Evolutionary conservation across 1,140 invertebrate genomes (phyloP).

Genomic region (Planococcus citri): DNA sequence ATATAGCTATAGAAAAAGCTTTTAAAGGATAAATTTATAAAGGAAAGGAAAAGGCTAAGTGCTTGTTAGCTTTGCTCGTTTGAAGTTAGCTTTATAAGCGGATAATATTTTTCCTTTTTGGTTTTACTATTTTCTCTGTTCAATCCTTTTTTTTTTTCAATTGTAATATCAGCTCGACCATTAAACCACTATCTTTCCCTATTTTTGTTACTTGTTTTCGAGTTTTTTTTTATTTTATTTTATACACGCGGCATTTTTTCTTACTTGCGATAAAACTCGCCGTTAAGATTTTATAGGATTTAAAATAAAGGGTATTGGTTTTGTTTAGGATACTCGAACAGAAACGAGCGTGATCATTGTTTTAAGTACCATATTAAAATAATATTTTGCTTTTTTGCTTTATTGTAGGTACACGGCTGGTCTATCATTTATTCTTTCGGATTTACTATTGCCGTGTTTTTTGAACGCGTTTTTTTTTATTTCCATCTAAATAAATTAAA

Average conservation of each 20-base stretch:
- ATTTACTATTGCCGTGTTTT: background rate
- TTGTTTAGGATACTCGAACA: background rate
- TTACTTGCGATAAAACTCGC: background rate
- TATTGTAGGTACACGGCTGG: too few relatives aligned
- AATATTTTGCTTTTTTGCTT: background rate
- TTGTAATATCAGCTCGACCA: constrained; percentile 19
- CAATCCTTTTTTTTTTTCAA: constrained; percentile 20
- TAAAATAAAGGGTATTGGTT: background rate
- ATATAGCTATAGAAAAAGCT: constrained; percentile 14
- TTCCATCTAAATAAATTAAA: background rate
- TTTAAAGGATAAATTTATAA: constrained; percentile 20
- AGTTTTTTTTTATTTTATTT: constrained; percentile 18
- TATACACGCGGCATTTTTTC: background rate
- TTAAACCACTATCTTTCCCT: constrained; percentile 17
- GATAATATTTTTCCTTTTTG: constrained; percentile 20
- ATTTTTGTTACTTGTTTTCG: constrained; percentile 18
- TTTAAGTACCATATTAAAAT: constrained; percentile 4
- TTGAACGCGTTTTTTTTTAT: background rate
- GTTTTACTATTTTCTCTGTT: background rate
- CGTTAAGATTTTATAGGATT: constrained; percentile 7
- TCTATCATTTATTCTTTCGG: background rate
- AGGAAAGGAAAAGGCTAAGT: constrained; percentile 19
- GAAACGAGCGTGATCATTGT: background rate
- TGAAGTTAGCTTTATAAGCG: constrained; percentile 19
- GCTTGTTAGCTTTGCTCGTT: constrained; percentile 20